phyloP scores from a whole-genome alignment of 2,113 vertebrate genomes.

The Microcebus lehilahytsara region DNA sequence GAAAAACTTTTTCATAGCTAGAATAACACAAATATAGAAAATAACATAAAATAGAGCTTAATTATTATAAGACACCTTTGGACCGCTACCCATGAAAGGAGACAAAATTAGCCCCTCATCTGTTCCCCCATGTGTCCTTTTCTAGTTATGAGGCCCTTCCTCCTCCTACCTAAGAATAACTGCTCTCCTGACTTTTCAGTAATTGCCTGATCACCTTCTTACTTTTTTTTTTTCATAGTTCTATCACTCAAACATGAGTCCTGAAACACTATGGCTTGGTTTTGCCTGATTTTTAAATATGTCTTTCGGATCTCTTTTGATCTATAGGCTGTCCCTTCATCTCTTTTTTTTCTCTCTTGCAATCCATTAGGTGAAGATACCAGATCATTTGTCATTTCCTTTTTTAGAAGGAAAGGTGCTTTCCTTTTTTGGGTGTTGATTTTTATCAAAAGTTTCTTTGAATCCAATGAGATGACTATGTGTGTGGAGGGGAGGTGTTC shows the following conservation, averaged over 20 bases:
- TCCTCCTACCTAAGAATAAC: neutral
- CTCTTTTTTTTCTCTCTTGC: neutral
- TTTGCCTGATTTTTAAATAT: neutral
- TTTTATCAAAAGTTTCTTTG: slow-evolving; percentile 39
- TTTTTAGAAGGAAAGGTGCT: neutral
- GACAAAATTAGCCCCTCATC: neutral
- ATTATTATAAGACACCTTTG: neutral
- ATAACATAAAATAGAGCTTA: neutral
- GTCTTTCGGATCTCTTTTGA: neutral
- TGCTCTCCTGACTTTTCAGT: neutral
- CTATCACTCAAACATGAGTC: neutral
- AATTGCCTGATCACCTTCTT: neutral
- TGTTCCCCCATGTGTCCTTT: neutral
- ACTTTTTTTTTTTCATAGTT: neutral
- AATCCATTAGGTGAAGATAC: neutral
- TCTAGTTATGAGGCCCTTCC: neutral
- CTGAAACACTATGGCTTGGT: neutral
- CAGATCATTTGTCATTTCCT: neutral
- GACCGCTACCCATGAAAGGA: neutral
- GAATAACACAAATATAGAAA: slow-evolving; percentile 36
- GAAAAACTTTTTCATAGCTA: neutral
- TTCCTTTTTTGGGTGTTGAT: neutral
- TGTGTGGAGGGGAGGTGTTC: neutral
- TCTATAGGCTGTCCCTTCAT: neutral
- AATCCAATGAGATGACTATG: slow-evolving; percentile 16